phyloP scores from a whole-genome alignment of 53 echinoderm and acorn worm species.

The Holothuria scabra region DNA sequence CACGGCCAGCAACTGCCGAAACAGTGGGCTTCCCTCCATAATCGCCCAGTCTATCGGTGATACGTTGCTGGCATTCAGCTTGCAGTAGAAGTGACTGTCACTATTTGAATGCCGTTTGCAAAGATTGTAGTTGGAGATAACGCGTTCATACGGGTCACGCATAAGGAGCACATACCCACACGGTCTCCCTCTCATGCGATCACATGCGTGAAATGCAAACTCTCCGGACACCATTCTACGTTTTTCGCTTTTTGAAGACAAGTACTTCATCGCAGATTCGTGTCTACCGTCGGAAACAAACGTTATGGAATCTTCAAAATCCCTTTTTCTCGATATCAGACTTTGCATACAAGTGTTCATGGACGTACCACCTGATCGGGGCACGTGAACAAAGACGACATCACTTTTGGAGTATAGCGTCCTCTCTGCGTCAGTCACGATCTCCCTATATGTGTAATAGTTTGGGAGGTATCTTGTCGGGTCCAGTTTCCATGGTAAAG shows the following conservation, averaged over 20 bases:
- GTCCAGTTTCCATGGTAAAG: conserved; percentile 6
- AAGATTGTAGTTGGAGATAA: neutral
- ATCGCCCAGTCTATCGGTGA: neutral
- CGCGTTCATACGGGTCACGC: conserved; percentile 7
- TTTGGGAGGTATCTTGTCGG: conserved; percentile 5
- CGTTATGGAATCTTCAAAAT: too few species aligned
- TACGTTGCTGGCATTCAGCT: neutral
- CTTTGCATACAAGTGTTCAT: neutral
- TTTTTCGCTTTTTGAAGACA: neutral
- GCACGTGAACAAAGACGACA: neutral
- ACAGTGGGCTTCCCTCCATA: neutral
- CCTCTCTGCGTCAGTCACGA: neutral
- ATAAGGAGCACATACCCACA: neutral
- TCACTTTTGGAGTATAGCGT: neutral
- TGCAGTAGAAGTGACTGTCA: neutral
- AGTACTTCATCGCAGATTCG: neutral
- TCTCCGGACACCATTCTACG: neutral
- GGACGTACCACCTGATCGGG: conserved; percentile 3
- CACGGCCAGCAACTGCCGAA: neutral
- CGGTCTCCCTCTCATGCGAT: neutral
- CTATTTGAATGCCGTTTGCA: neutral
- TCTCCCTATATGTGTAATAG: neutral
- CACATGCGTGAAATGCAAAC: conserved; percentile 3
- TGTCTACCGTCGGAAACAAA: too few species aligned
- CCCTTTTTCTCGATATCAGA: too few species aligned